These are phyloP conservation scores for Solen grandis DNA, from an alignment of 1,140 invertebrate genomes.

Conservation along the genomic window DNA sequence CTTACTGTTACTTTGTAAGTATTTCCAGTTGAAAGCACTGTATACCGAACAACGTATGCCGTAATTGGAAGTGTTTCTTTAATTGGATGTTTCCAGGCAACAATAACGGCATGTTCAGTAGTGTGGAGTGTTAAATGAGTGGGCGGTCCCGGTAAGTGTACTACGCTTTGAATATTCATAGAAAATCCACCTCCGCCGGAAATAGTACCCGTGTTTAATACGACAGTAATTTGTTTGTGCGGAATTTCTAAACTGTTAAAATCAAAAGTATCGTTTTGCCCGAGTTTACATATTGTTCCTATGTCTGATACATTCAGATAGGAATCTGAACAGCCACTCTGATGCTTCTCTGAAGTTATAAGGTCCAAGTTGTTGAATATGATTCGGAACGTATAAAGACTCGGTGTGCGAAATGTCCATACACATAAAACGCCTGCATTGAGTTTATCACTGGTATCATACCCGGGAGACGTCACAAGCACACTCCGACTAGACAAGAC, in stretches of 20 bases:
- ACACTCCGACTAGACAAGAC: conserved; percentile 4
- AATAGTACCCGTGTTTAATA: background rate
- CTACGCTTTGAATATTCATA: background rate
- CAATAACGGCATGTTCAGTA: conserved; percentile 7
- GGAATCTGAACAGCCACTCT: background rate
- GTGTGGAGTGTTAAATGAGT: background rate
- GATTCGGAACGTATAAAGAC: background rate
- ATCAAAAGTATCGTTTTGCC: no score
- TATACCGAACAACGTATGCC: conserved; percentile 12
- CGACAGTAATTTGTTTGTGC: no score
- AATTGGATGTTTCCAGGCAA: conserved; percentile 10
- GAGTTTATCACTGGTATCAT: background rate
- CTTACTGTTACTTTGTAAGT: background rate
- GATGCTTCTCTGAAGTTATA: background rate
- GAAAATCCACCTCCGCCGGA: background rate
- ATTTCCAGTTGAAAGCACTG: background rate
- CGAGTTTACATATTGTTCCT: conserved; percentile 6
- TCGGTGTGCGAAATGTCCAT: conserved; percentile 1
- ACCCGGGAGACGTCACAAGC: background rate
- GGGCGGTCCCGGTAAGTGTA: conserved; percentile 4
- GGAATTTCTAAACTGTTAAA: no score
- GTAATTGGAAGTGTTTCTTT: background rate
- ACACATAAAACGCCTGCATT: conserved; percentile 8
- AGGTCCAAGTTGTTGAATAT: background rate
- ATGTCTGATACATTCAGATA: conserved; percentile 15